These are phyloP conservation scores for Montipora cactus DNA, from an alignment of 64 coral and sea anemone species.

Conservation along the genomic window DNA sequence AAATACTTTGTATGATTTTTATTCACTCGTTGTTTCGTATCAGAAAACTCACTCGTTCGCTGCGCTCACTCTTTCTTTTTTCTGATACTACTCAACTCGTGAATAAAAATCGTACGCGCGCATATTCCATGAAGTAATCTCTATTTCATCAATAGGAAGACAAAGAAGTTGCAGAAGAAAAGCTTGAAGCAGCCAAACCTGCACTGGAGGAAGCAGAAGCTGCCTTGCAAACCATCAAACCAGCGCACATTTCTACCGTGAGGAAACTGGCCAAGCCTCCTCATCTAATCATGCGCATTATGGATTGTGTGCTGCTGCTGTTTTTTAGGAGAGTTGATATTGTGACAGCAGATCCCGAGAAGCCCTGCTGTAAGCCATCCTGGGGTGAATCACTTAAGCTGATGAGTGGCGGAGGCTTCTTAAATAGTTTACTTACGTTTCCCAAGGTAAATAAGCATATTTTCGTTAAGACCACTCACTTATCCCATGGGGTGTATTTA, in stretches of 20 bases:
- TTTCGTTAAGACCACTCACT: too few relatives aligned
- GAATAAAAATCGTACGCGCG: too few relatives aligned
- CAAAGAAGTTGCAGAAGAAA: constrained; percentile 90
- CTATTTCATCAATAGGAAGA: constrained; percentile 60
- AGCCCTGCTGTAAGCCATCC: constrained; percentile 86
- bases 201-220: constrained; percentile 95
- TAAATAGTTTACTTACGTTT: constrained; percentile 87
- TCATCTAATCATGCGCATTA: constrained; percentile 99
- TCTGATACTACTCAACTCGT: too few relatives aligned
- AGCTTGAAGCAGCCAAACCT: constrained; percentile 96
- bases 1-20: too few relatives aligned
- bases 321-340: constrained; percentile 79
- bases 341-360: constrained; percentile 71
- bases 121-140: not conserved
- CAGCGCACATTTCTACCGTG: constrained; percentile 96
- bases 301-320: constrained; percentile 95
- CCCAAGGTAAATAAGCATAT: constrained; percentile 66
- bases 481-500: too few relatives aligned
- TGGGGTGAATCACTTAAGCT: constrained; percentile 91
- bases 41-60: too few relatives aligned
- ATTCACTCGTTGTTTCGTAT: too few relatives aligned
- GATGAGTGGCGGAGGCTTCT: constrained; percentile 91
- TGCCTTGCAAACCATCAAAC: constrained; percentile 95
- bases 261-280: constrained; percentile 98
- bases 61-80: too few relatives aligned